A percentile compares a stretch with the other conserved stretches of the same genome.
Evolutionary conservation across 2,888 invertebrate species (phyloP).

Genomic region (Bugula neritina): DNA sequence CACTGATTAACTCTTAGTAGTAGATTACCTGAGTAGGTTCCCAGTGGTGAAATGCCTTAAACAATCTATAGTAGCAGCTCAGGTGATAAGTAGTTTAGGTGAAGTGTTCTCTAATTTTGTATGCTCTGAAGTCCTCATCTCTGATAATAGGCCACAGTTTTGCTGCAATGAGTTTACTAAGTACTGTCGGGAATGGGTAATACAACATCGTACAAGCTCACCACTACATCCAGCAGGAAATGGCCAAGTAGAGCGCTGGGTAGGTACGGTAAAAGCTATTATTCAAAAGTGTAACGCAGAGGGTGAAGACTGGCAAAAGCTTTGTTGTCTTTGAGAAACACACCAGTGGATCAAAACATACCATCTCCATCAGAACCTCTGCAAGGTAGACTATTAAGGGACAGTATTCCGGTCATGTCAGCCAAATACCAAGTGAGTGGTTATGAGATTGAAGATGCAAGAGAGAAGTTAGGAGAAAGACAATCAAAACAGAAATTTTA

Average conservation of each 20-base stretch:
- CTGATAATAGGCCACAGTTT: constrained; percentile 15
- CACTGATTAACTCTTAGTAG: neutral
- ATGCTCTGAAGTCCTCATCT: neutral
- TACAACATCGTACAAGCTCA: neutral
- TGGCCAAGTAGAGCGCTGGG: neutral
- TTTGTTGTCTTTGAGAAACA: neutral
- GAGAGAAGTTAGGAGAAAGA: neutral
- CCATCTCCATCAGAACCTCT: neutral
- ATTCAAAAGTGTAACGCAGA: neutral
- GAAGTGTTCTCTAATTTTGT: neutral
- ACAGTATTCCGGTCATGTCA: neutral
- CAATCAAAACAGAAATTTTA: neutral
- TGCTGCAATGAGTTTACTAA: neutral
- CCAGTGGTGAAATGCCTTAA: neutral
- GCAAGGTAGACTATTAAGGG: neutral
- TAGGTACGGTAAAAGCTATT: neutral
- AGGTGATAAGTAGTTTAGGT: neutral
- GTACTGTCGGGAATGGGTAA: neutral
- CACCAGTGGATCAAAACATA: neutral
- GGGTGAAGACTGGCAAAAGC: neutral
- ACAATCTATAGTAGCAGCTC: neutral
- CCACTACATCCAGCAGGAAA: neutral
- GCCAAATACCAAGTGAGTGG: neutral
- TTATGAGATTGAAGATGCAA: neutral
- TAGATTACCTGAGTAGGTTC: neutral